These are phyloP conservation scores for Netelia inedita DNA, from an alignment of 2,888 invertebrate genomes.

Conservation along the genomic window DNA sequence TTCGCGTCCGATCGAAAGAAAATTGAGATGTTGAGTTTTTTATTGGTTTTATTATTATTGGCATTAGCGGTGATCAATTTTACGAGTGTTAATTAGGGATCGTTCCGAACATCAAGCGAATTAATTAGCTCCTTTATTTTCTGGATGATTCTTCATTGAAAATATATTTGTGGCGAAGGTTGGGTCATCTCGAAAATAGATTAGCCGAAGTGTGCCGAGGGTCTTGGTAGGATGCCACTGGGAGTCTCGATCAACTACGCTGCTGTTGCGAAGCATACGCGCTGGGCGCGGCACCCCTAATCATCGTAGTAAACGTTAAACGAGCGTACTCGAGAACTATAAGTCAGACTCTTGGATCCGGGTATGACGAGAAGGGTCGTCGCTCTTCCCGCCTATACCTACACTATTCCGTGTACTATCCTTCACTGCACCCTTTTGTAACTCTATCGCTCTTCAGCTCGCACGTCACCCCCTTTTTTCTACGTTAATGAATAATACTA, in stretches of 20 bases:
- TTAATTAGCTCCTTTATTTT: no score
- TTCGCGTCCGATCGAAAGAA: no score
- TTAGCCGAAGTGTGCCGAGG: slow-evolving; percentile 44
- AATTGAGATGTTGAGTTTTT: no score
- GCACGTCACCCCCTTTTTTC: background rate
- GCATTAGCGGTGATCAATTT: no score
- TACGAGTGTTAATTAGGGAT: no score
- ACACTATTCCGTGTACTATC: background rate
- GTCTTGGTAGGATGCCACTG: slow-evolving; percentile 31
- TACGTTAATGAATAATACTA: slow-evolving; percentile 40
- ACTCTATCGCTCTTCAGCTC: slow-evolving; percentile 21
- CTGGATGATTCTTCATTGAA: no score
- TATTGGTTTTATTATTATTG: no score
- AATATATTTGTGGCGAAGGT: no score
- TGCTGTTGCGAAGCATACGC: slow-evolving; percentile 5
- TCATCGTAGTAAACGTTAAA: slow-evolving; percentile 59
- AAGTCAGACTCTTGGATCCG: slow-evolving; percentile 42
- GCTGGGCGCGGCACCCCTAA: slow-evolving; percentile 60
- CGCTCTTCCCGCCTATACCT: slow-evolving; percentile 22
- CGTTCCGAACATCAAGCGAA: no score
- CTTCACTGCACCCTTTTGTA: slow-evolving; percentile 32
- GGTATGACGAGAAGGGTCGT: slow-evolving; percentile 54
- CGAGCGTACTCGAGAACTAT: slow-evolving; percentile 49
- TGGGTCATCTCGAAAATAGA: slow-evolving; percentile 41
- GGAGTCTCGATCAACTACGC: slow-evolving; percentile 37